A percentile compares a stretch with the other conserved stretches of the same genome.
phyloP scores from a whole-genome alignment of 2,113 vertebrate species.

The Callipepla squamata region DNA sequence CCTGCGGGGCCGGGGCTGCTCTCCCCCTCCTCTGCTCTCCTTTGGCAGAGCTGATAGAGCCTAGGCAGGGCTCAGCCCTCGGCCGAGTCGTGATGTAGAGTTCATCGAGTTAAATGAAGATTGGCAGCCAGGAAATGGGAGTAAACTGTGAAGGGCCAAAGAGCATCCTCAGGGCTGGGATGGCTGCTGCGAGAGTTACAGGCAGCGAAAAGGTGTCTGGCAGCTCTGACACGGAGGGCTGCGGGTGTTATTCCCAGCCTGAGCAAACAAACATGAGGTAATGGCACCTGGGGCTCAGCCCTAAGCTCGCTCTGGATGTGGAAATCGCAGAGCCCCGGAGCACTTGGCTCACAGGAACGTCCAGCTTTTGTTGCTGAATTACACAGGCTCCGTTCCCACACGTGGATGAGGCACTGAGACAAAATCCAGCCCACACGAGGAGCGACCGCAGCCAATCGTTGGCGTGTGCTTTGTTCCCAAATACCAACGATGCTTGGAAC shows the following conservation, averaged over 20 bases:
- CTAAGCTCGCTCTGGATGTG: not conserved
- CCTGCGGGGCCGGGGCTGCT: constrained; percentile 13
- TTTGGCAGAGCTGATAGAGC: constrained; percentile 10
- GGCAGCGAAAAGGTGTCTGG: constrained; percentile 31
- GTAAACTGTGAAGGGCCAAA: constrained; percentile 2
- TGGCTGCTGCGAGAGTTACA: constrained; percentile 13
- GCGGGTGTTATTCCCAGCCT: constrained; percentile 30
- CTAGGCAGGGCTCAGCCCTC: not conserved
- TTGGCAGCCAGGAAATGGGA: constrained; percentile 58
- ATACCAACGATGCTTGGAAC: not conserved
- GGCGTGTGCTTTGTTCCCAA: accelerated
- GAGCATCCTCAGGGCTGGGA: constrained; percentile 23
- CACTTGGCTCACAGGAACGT: not conserved
- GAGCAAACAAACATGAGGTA: constrained; percentile 33
- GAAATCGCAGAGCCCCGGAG: not conserved
- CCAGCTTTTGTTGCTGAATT: not conserved
- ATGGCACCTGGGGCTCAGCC: constrained; percentile 37
- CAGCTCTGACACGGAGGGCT: not conserved
- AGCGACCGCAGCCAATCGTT: accelerated
- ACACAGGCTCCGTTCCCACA: not conserved
- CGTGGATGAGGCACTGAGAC: not conserved
- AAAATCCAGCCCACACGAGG: not conserved
- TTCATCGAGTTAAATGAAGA: constrained; percentile 20
- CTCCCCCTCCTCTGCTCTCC: constrained; percentile 7
- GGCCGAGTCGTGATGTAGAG: constrained; percentile 14